phyloP scores from a whole-genome alignment of 2,888 invertebrate species.

The Melanchra persicariae region DNA sequence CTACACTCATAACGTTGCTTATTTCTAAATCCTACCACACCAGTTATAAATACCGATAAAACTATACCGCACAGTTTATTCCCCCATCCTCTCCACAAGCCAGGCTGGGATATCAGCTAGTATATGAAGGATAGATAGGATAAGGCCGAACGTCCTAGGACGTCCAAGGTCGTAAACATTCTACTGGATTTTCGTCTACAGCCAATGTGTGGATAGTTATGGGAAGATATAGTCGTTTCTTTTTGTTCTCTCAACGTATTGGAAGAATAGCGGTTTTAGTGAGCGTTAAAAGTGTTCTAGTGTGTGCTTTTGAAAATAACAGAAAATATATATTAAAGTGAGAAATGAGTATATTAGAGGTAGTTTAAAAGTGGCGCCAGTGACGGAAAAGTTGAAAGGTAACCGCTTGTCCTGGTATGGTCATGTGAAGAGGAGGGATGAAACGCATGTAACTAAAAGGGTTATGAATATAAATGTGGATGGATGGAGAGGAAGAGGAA shows the following conservation, averaged over 20 bases:
- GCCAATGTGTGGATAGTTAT: constrained; percentile 15
- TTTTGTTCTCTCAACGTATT: constrained; percentile 12
- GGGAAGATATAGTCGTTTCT: constrained; percentile 13
- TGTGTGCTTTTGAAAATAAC: background rate
- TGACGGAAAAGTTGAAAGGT: too few species aligned
- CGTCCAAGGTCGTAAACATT: constrained; percentile 53
- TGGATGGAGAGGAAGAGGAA: too few species aligned
- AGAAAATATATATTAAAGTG: too few species aligned
- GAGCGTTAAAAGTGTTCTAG: background rate
- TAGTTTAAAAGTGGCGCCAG: too few species aligned
- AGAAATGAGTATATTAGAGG: too few species aligned
- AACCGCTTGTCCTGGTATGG: too few species aligned
- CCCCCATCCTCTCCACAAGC: background rate
- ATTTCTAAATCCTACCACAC: constrained; percentile 1
- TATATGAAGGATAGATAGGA: constrained; percentile 43
- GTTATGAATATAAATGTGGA: too few species aligned
- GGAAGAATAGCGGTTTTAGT: background rate
- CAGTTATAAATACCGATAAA: constrained; percentile 39
- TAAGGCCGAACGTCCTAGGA: constrained; percentile 29
- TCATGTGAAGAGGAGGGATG: too few species aligned
- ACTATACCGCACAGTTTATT: constrained; percentile 24
- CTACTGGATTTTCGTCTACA: constrained; percentile 51
- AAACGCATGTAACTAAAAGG: too few species aligned
- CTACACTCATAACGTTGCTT: background rate
- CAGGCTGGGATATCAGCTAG: constrained; percentile 34